Evolutionary conservation across 1,140 invertebrate species (phyloP).

Genomic region (Drosophila kohkoa): DNA sequence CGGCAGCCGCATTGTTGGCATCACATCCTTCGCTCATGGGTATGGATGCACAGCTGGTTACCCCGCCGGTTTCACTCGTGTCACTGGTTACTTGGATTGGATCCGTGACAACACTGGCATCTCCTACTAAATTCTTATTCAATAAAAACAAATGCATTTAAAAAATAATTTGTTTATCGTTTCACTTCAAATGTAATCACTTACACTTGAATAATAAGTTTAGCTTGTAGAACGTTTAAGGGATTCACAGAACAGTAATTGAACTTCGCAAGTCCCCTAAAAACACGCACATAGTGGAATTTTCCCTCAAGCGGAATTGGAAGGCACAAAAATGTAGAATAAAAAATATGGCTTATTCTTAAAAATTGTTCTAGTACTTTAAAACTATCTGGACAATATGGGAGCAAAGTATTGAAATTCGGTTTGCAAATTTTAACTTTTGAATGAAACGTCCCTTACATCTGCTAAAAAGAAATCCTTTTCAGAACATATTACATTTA

Average conservation of each 20-base stretch:
- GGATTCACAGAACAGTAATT: background rate
- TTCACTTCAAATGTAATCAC: background rate
- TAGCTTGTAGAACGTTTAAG: background rate
- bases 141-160: conserved; percentile 1
- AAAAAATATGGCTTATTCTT: no score
- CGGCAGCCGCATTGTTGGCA: conserved; percentile 82
- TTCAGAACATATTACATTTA: no score
- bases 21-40: conserved; percentile 74
- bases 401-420: no score
- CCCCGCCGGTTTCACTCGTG: conserved; percentile 85
- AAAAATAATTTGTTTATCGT: background rate
- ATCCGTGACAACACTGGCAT: conserved; percentile 69
- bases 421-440: no score
- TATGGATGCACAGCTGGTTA: conserved; percentile 38
- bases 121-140: conserved; percentile 13
- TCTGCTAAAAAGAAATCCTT: no score
- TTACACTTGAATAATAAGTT: background rate
- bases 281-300: no score
- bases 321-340: no score
- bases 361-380: no score
- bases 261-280: background rate
- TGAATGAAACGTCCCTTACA: no score
- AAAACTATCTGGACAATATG: no score
- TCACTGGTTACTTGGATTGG: conserved; percentile 86
- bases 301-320: background rate